Base-by-base conservation (phyloP, 2,888 invertebrate species). In the Zelleria hepariella region DNA sequence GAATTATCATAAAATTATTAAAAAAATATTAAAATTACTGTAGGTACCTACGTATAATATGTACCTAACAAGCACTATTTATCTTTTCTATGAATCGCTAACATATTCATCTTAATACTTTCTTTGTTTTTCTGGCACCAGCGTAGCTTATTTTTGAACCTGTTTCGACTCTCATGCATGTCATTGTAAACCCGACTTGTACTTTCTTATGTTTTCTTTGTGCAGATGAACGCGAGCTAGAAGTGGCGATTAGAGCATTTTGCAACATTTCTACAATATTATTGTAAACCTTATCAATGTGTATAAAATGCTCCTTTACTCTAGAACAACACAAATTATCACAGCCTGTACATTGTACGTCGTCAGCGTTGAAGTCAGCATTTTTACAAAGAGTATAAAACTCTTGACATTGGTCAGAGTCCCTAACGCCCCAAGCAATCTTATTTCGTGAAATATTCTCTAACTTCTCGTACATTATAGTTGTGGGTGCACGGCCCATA, bases 81-180 rank as follows among this genome's bases (percentile, higher is more conserved):
- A 4, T 25, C 6, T 21, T 53, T n/a, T 6, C 60, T 52, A 4
- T 59, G 52, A 24, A 57, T 20, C 2, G 64, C 64, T 10, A 65
- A 25, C 0, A 63, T 61, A 18, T 63, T 60, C 61, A 65, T 62
- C 60, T 64, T 63, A 25, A 64, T 62, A 21, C 62, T 58, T 7
- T n/a, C n/a, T n/a, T n/a, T n/a, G n/a, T n/a, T n/a, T n/a, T n/a
- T n/a, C n/a, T n/a, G n/a, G n/a, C n/a, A 64, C 62, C 60, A 63
- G 42, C 52, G 62, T 8, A 64, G 53, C 47, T 60, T 61, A 32
- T n/a, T 56, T 51, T 63, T 62, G 57, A 65, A 62, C 0, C 27
- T 8, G 24, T 57, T 62, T 21, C 62, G 53, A 2, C 54, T 21
- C 1, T 42, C 48, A 23, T 5, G 8, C 57, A 57, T 57, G 6